A percentile compares a stretch with the other conserved stretches of the same genome.
Evolutionary conservation across 1,140 invertebrate species (phyloP).

Genomic region (Solen grandis): DNA sequence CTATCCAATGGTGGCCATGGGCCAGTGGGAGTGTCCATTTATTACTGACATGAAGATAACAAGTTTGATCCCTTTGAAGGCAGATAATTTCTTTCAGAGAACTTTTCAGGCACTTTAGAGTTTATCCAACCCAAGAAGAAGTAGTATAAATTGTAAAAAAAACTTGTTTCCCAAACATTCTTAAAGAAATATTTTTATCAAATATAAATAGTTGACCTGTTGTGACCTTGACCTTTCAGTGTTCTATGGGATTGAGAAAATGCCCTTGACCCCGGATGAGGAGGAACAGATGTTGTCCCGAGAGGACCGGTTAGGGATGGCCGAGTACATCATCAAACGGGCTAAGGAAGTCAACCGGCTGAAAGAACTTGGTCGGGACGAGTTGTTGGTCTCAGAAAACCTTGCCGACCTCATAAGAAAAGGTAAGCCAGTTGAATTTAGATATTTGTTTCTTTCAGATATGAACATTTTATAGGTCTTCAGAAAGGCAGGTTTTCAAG

Average conservation of each 20-base stretch:
- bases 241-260: slow-evolving; percentile 42
- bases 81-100: no score
- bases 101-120: no score
- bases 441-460: not conserved
- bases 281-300: slow-evolving; percentile 32
- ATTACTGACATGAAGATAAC: no score
- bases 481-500: not conserved
- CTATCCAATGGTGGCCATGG: no score
- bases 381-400: slow-evolving; percentile 35
- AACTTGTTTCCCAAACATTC: no score
- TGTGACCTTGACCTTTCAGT: no score
- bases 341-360: slow-evolving; percentile 35
- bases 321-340: slow-evolving; percentile 37
- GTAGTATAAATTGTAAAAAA: no score
- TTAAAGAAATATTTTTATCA: no score
- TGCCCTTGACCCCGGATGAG: slow-evolving; percentile 31
- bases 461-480: not conserved
- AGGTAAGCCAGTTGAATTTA: not conserved
- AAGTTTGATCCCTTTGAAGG: no score
- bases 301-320: slow-evolving; percentile 32
- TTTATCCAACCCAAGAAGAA: no score
- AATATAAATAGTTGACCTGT: no score
- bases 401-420: slow-evolving; percentile 44
- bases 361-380: slow-evolving; percentile 35
- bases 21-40: no score